These are phyloP conservation scores for Enteromius thamalakanensis DNA, from an alignment of 2,797 vertebrate species.

Conservation along the genomic window DNA sequence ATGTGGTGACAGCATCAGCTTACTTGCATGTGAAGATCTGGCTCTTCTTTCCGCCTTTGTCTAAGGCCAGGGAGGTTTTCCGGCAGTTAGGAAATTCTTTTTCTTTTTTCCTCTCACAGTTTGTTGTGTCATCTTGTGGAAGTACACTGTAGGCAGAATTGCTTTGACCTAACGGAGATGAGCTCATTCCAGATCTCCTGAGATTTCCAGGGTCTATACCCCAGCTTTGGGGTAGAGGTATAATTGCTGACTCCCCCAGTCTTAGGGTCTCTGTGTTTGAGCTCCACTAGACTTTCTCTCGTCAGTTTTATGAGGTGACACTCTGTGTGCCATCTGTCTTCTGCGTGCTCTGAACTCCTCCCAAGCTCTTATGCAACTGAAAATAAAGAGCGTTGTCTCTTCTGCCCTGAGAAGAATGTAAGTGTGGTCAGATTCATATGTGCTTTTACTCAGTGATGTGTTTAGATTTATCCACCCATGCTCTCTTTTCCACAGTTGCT, in stretches of 20 bases:
- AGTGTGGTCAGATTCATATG: conserved; percentile 70
- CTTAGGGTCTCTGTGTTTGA: conserved; percentile 60
- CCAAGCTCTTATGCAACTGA: conserved; percentile 73
- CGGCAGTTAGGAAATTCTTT: conserved; percentile 28
- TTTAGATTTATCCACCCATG: conserved; percentile 57
- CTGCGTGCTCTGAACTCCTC: conserved; percentile 74
- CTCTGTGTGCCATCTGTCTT: conserved; percentile 73
- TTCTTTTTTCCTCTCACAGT: background rate
- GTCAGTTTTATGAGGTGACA: conserved; percentile 74
- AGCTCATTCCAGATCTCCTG: conserved; percentile 38
- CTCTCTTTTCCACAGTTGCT: conserved; percentile 64
- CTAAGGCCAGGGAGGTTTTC: conserved; percentile 28
- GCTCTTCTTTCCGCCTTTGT: conserved; percentile 16
- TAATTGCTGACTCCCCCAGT: conserved; percentile 67
- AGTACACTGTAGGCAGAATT: background rate
- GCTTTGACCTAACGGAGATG: background rate
- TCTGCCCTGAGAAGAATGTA: conserved; percentile 68
- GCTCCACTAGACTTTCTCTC: conserved; percentile 69
- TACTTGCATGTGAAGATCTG: conserved; percentile 36
- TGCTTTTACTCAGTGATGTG: conserved; percentile 70
- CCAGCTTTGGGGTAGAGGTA: conserved; percentile 22
- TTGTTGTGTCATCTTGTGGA: conserved; percentile 37
- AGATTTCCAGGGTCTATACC: conserved; percentile 30
- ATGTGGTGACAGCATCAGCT: conserved; percentile 18
- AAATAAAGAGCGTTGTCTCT: conserved; percentile 67